Evolutionary conservation across 2,888 invertebrate genomes (phyloP), one percentile per base, ranked within the genome.

Genomic region (Rhamphomyia laevipes): DNA sequence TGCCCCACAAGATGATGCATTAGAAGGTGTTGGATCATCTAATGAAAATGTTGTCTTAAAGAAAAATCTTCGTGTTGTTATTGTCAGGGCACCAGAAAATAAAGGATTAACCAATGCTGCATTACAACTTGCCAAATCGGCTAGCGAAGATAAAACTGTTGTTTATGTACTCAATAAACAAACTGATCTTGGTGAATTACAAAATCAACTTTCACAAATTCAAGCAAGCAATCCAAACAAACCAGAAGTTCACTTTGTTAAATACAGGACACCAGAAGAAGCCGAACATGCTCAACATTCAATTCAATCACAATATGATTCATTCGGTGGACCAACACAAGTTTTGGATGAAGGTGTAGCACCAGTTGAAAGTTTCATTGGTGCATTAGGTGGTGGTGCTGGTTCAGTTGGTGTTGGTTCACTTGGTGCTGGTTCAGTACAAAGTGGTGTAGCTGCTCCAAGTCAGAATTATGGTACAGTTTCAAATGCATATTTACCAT

Each of bases 241-340:
- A 58, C 65, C 66, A 30, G 66, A 66, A 56, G 66, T 66, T 18
- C 65, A 65, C 50, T 66, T 66, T 31, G 60, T 66, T 49, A 66
- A 67, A 46, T 67, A 67, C 52, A 64, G 65, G 47, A 67, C 65
- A 4, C 59, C 62, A 12, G 59, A 64, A 54, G 67, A 67, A 56
- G 67, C 67, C 4, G 56, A 58, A 17, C 61, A 64, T 38, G 66
- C 67, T n/a, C 65, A 67, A 51, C 57, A 59, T 15, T 57, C 63
- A 30, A 67, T 66, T 42, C 65, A 66, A 54, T 59, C 61, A 45
- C 65, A 66, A 51, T 66, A 65, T 46, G 63, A 64, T 40, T 53
- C 61, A 21, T 49, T 66, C 52, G 63, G 63, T 31, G 66, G 66
- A 41, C 13, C 51, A 10, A 59, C 59, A 17, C 56, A 58, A 37